Conservation (phyloP, 2,888 invertebrate species). For the Romanomermis culicivorax region DNA sequence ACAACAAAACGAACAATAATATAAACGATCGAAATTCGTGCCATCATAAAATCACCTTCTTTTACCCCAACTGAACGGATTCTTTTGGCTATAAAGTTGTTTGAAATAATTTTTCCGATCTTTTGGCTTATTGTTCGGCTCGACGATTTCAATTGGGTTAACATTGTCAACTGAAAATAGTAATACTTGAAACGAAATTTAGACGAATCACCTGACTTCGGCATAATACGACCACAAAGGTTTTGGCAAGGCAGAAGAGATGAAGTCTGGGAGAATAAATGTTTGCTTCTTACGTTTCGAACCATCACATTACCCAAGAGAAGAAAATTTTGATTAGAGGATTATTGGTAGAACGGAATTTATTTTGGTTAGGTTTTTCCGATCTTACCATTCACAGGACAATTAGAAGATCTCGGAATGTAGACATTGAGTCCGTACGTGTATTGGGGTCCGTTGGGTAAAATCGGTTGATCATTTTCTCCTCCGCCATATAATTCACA, state of each 20-base stretch:
- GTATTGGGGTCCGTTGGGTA: not conserved
- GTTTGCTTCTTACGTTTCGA: no score
- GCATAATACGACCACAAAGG: no score
- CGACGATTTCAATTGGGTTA: not conserved
- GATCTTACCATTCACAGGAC: not conserved
- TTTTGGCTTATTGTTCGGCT: not conserved
- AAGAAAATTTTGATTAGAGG: no score
- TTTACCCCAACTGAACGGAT: not conserved
- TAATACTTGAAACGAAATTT: not conserved
- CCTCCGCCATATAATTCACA: conserved; percentile 21
- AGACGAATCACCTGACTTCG: no score
- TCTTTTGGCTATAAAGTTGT: not conserved
- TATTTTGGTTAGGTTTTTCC: no score
- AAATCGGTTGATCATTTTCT: conserved; percentile 7
- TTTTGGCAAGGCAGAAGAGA: no score
- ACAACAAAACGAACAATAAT: no score
- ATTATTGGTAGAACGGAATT: no score
- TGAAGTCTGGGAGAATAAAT: no score
- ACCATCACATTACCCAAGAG: no score
- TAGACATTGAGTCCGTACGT: not conserved
- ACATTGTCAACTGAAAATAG: not conserved
- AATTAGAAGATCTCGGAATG: not conserved
- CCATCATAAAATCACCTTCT: no score
- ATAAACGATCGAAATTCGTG: no score
- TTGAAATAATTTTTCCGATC: not conserved